phyloP scores from a whole-genome alignment of 2,113 vertebrate species.

The Rhinoderma darwinii region DNA sequence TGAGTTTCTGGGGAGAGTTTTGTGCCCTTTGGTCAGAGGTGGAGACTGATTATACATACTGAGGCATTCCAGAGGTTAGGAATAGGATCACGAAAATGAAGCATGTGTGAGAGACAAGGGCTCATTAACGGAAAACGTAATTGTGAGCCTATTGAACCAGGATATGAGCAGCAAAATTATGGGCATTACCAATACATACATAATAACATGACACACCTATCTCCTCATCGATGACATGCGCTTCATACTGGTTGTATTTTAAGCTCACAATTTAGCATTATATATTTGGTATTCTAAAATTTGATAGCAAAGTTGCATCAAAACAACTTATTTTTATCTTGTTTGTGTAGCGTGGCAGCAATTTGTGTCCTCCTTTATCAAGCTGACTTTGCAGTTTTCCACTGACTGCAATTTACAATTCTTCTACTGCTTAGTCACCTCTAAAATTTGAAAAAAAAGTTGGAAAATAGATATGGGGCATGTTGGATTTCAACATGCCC shows the following conservation, averaged over 20 bases:
- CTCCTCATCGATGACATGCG: background rate
- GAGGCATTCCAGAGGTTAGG: background rate
- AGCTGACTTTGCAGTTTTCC: too few relatives aligned
- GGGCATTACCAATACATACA: background rate
- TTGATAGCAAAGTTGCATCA: too few relatives aligned
- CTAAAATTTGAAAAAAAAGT: too few relatives aligned
- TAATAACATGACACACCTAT: background rate
- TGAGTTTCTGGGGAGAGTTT: background rate
- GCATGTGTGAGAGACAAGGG: background rate
- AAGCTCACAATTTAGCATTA: background rate
- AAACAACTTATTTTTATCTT: too few relatives aligned
- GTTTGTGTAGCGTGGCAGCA: too few relatives aligned
- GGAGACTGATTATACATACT: background rate
- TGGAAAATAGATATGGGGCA: too few relatives aligned
- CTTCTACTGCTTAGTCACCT: too few relatives aligned
- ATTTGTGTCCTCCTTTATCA: too few relatives aligned
- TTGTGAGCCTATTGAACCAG: background rate
- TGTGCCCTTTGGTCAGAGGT: slow-evolving; percentile 17
- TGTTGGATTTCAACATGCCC: too few relatives aligned
- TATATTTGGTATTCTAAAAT: background rate
- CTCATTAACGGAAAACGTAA: background rate
- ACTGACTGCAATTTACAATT: too few relatives aligned
- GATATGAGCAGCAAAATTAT: background rate
- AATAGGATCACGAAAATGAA: background rate
- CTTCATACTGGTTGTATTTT: background rate